Evolutionary conservation across 2,113 vertebrate species (phyloP), one percentile per base, ranked within the genome.

Genomic region (Meleagris gallopavo): DNA sequence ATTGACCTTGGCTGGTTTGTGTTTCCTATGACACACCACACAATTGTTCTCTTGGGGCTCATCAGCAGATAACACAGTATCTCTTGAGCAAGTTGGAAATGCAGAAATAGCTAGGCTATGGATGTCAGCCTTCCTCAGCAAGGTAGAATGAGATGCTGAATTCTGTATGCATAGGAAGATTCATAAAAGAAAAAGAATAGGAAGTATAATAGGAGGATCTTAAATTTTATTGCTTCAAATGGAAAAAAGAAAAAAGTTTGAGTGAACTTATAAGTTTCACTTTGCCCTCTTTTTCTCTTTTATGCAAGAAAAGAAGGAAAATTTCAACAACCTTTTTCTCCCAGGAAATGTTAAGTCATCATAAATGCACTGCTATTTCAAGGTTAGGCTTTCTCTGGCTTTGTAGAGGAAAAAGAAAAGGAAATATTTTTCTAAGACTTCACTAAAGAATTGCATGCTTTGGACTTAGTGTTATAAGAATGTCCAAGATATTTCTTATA

Each of bases 401-500:
- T 74, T 73, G 78, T 70, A 36, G 50, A 54, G n/a, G 79, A 24
- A 62, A 55, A 55, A 46, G 76, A 87, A 75, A 48, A 4, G 62
- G 77, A 88, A 90, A 12, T 13, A 43, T 78, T 79, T 83, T 83
- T 30, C n/a, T 89, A 74, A 75, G 75, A 70, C 10, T 62, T 71
- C 13, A n/a, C 10, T 43, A 21, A 6, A 79, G 78, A 90, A 66
- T 3, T 0, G 1, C 29, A 16, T n/a, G 11, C 9, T 88, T 78
- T 52, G 2, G 6, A 69, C 25, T 34, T 55, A 67, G 32, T 38
- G 6, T 10, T 64, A 57, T 70, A 90, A 84, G 10, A 70, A 46
- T 4, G 20, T 65, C 24, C 21, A 29, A 69, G 18, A 30, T 93
- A 85, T 76, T 22, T 18, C 7, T 19, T 20, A 2, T 54, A 32